phyloP scores from a whole-genome alignment of 2,888 invertebrate genomes.

The Timandra comae region DNA sequence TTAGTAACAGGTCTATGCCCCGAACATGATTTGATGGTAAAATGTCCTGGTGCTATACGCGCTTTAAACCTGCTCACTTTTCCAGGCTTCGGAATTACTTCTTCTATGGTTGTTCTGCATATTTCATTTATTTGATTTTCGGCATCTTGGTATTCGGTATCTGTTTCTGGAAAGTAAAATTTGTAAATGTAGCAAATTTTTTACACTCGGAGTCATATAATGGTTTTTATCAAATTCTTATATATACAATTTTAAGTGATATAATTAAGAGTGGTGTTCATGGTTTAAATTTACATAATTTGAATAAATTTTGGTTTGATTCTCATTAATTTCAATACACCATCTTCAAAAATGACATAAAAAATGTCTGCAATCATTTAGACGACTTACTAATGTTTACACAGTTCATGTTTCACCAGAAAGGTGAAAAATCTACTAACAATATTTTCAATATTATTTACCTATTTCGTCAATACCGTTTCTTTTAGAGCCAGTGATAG shows the following conservation, averaged over 20 bases:
- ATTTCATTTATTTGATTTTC: conserved; percentile 36
- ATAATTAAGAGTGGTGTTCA: no score
- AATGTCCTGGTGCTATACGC: conserved; percentile 56
- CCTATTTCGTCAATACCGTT: conserved; percentile 48
- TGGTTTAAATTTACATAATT: background rate
- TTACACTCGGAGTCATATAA: background rate
- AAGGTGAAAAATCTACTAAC: background rate
- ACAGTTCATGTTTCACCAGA: no score
- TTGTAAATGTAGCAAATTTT: background rate
- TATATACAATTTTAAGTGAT: no score
- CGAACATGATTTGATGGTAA: conserved; percentile 33
- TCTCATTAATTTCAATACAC: background rate
- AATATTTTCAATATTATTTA: conserved; percentile 18
- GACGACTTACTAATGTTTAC: no score
- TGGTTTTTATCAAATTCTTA: no score
- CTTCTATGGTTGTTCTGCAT: conserved; percentile 40
- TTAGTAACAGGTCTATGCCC: conserved; percentile 39
- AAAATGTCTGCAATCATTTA: no score
- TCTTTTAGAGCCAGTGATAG: conserved; percentile 27
- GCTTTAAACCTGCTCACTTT: conserved; percentile 60
- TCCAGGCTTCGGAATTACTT: conserved; percentile 43
- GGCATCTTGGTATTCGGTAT: conserved; percentile 58
- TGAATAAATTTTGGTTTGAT: no score
- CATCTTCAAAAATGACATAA: no score
- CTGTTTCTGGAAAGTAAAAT: conserved; percentile 48